phyloP scores from a whole-genome alignment of 2,888 invertebrate species.

The Drosophila colorata region DNA sequence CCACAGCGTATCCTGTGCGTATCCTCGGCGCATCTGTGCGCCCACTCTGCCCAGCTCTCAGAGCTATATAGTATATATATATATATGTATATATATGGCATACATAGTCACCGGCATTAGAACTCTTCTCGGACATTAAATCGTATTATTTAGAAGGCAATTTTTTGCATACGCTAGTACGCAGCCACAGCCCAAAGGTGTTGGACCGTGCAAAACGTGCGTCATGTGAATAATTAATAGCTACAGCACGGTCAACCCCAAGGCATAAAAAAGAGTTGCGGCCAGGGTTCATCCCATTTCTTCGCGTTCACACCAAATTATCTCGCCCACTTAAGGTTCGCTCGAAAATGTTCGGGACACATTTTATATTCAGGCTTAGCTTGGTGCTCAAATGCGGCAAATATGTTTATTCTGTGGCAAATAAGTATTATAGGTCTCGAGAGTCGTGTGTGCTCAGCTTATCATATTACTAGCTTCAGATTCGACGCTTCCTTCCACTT shows the following conservation, averaged over 20 bases:
- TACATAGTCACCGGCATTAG: slow-evolving; percentile 43
- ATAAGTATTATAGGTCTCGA: slow-evolving; percentile 15
- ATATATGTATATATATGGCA: too few relatives aligned
- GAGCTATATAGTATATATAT: slow-evolving; percentile 1
- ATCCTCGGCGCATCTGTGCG: slow-evolving; percentile 52
- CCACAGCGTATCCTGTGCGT: slow-evolving; percentile 45
- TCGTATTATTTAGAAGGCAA: slow-evolving; percentile 64
- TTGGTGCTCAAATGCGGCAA: slow-evolving; percentile 21
- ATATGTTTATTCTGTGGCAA: slow-evolving; percentile 7
- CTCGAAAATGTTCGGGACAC: slow-evolving; percentile 7
- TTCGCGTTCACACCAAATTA: slow-evolving; percentile 57
- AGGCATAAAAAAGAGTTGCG: slow-evolving; percentile 1
- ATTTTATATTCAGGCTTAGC: slow-evolving; percentile 14
- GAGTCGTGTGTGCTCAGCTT: slow-evolving; percentile 29
- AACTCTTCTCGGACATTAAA: slow-evolving; percentile 62
- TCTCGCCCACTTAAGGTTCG: slow-evolving; percentile 17
- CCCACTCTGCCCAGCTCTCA: slow-evolving; percentile 23
- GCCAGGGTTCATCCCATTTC: slow-evolving; percentile 38
- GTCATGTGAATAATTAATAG: slow-evolving; percentile 75
- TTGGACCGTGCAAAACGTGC: slow-evolving; percentile 49
- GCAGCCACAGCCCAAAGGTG: slow-evolving; percentile 39
- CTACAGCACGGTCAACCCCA: slow-evolving; percentile 10
- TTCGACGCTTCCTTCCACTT: slow-evolving; percentile 1
- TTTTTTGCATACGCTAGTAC: slow-evolving; percentile 29
- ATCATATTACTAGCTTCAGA: slow-evolving; percentile 23